phyloP scores from a whole-genome alignment of 2,113 vertebrate species.

The Sardina pilchardus region DNA sequence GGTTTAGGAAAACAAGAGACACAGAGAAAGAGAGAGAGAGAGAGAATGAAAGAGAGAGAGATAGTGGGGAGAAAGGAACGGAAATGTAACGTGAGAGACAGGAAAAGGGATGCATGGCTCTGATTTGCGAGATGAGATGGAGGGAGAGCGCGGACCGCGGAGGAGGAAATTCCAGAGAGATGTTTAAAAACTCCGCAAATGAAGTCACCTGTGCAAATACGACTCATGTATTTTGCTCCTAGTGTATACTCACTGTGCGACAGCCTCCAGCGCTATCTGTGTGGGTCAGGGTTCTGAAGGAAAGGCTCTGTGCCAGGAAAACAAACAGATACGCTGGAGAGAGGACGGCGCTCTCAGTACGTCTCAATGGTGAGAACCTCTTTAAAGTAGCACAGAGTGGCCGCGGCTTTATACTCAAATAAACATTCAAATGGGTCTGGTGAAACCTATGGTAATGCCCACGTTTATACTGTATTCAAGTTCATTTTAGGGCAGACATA shows the following conservation, averaged over 20 bases:
- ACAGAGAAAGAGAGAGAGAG: constrained; percentile 33
- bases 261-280: constrained; percentile 36
- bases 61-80: constrained; percentile 49
- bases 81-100: constrained; percentile 49
- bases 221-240: constrained; percentile 43
- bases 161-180: constrained; percentile 45
- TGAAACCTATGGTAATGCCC: background rate
- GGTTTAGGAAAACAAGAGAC: constrained; percentile 60
- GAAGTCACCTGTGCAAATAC: constrained; percentile 56
- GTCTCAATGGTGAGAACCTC: constrained; percentile 15
- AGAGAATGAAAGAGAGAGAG: constrained; percentile 81
- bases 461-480: background rate
- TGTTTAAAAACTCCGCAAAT: constrained; percentile 41
- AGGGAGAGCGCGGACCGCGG: constrained; percentile 34
- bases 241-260: constrained; percentile 42
- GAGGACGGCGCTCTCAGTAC: background rate
- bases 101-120: constrained; percentile 56
- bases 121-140: constrained; percentile 54
- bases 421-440: background rate
- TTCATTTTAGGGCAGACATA: background rate
- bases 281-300: constrained; percentile 34
- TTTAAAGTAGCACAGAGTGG: background rate
- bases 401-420: background rate
- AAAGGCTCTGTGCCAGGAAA: constrained; percentile 35
- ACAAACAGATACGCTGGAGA: constrained; percentile 30